Percentiles rank a stretch among this genome's conserved stretches.
Conservation (phyloP, 2,888 invertebrate genomes). For the Nemurella pictetii region DNA sequence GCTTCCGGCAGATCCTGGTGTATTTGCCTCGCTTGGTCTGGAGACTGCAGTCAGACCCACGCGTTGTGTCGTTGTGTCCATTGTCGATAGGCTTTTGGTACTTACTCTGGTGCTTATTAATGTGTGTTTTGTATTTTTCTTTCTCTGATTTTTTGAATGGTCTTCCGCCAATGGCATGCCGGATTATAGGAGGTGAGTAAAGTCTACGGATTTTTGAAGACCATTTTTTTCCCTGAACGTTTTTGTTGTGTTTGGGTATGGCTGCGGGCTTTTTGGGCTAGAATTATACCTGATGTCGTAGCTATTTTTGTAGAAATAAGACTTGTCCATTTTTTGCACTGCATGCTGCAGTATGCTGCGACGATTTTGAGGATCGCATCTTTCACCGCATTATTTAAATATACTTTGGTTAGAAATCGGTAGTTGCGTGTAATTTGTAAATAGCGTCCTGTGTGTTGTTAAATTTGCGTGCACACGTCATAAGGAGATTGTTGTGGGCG, state of each 20-base stretch:
- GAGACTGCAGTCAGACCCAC: too few relatives aligned
- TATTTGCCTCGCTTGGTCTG: background rate
- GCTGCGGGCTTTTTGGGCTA: constrained; percentile 23
- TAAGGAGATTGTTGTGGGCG: background rate
- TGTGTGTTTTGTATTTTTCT: constrained; percentile 40
- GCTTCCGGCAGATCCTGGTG: background rate
- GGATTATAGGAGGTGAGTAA: constrained; percentile 42
- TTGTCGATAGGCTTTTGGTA: constrained; percentile 41
- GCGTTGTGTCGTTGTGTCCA: background rate
- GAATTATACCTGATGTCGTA: background rate
- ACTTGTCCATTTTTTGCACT: background rate
- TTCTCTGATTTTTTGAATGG: constrained; percentile 41
- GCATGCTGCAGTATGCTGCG: background rate
- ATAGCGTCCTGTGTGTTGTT: background rate
- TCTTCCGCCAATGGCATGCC: constrained; percentile 40
- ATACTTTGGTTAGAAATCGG: background rate
- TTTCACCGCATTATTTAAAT: background rate
- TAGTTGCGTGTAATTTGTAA: background rate
- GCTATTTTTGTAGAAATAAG: background rate
- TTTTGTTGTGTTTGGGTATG: background rate
- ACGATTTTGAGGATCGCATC: background rate
- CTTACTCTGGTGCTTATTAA: constrained; percentile 41
- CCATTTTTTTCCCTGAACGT: constrained; percentile 31
- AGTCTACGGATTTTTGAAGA: constrained; percentile 26
- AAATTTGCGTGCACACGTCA: too few relatives aligned